A percentile compares a stretch with the other conserved stretches of the same genome.
Evolutionary conservation across 1,140 invertebrate genomes (phyloP).

Genomic region (Drosophila nigrodunni): DNA sequence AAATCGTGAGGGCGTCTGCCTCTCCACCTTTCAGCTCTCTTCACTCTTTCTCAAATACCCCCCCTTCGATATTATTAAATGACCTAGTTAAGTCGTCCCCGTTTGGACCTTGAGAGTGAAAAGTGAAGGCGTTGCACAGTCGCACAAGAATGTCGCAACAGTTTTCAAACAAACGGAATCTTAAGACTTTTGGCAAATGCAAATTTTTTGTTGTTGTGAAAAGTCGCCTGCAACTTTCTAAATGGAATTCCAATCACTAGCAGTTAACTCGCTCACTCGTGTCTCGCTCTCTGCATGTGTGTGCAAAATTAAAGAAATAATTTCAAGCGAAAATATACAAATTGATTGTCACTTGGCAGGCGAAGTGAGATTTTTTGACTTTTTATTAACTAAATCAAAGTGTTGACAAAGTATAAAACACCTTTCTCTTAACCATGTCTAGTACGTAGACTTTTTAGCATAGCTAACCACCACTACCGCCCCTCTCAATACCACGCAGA

Average conservation of each 20-base stretch:
- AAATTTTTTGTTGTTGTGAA: conserved; percentile 56
- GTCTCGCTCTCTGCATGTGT: conserved; percentile 48
- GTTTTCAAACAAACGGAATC: conserved; percentile 31
- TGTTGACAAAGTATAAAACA: conserved; percentile 35
- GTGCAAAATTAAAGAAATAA: conserved; percentile 81
- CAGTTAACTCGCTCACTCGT: conserved; percentile 21
- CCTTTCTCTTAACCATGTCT: conserved; percentile 63
- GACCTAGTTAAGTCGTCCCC: conserved; percentile 60
- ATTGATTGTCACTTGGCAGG: conserved; percentile 76
- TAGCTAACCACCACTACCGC: background rate
- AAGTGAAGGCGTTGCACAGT: conserved; percentile 64
- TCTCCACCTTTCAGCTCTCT: background rate
- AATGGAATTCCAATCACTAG: conserved; percentile 73
- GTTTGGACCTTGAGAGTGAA: conserved; percentile 52
- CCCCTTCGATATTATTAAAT: conserved; percentile 70
- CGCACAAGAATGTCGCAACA: conserved; percentile 66
- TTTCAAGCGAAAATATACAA: conserved; percentile 73
- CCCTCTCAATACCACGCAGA: conserved; percentile 14
- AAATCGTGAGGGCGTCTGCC: conserved; percentile 58
- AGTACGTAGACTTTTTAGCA: conserved; percentile 39
- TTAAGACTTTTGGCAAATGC: conserved; percentile 61
- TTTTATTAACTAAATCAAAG: conserved; percentile 61
- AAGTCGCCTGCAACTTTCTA: conserved; percentile 64
- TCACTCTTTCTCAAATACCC: background rate
- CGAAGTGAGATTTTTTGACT: conserved; percentile 20